Base-by-base conservation (phyloP, 2,113 vertebrate genomes). In the Labeo catla region DNA sequence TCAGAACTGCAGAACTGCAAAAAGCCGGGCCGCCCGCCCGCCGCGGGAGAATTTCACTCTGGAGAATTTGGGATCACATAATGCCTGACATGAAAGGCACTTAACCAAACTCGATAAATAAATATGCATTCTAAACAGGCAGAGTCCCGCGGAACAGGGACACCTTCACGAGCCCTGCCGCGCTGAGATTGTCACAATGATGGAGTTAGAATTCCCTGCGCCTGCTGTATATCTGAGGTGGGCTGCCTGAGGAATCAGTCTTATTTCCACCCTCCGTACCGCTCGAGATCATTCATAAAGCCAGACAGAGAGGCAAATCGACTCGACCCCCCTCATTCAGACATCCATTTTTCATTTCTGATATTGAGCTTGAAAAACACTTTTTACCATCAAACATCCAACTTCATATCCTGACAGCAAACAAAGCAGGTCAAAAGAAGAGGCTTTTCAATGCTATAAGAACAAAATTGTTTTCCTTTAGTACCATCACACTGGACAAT, bases 61-160 rank as follows among this genome's bases (percentile, higher is more conserved):
- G 1, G 76, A 73, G 83, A 50, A 72, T 86, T 23, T 50, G 63
- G 83, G 87, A 86, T 86, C 86, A 86, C 76, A 87, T 84, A 88
- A 84, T 81, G 66, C 82, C 63, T 52, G 43, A 87, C 86, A 90
- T 86, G 72, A 90, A 90, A 91, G 81, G 80, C 86, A 87, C 87
- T 89, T 87, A 84, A 84, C 81, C 78, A 86, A 73, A 87, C 88
- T 39, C 83, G 81, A 87, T 86, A 90, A 87, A 90, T 86, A 86
- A 88, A 89, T 80, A 88, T 39, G 83, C 81, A 73, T 88, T 66
- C 81, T 68, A 72, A 87, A 88, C 54, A 87, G 83, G 45, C 84
- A 84, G 52, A n/a, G 65, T 54, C 79, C 88, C 43, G 84, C 19
- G 45, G 36, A 88, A 34, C 45, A 81, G 79, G 80, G 81, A 76